Conservation (phyloP, 2,888 invertebrate species). For the Watsonalla cultraria region DNA sequence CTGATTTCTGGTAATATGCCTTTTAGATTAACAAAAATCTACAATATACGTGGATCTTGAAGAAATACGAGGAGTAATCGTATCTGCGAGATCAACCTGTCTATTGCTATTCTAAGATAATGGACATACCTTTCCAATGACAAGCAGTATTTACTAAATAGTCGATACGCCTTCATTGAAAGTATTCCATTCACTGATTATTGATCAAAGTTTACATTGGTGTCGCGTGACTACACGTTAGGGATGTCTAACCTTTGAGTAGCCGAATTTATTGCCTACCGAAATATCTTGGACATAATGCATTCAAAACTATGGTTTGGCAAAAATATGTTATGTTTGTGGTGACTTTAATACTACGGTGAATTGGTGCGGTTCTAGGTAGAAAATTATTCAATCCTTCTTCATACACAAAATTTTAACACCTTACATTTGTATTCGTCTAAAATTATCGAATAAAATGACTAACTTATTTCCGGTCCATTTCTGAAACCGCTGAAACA, state of each 20-base stretch:
- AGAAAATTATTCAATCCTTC: too few species aligned
- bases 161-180: conserved; percentile 38
- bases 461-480: conserved; percentile 2
- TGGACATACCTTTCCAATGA: conserved; percentile 39
- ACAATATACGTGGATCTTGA: background rate
- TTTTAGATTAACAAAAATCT: background rate
- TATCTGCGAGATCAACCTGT: conserved; percentile 11
- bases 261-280: too few species aligned
- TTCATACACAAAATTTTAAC: too few species aligned
- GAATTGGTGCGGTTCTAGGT: too few species aligned
- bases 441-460: too few species aligned
- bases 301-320: too few species aligned
- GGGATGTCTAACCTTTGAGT: background rate
- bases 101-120: conserved; percentile 5
- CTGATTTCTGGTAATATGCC: too few species aligned
- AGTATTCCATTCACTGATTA: conserved; percentile 39
- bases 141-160: conserved; percentile 40
- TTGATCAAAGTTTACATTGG: conserved; percentile 31
- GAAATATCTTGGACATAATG: too few species aligned
- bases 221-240: conserved; percentile 4
- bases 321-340: too few species aligned
- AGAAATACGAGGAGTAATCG: background rate
- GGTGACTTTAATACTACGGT: too few species aligned
- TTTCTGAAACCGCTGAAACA: background rate
- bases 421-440: too few species aligned